Evolutionary conservation across 92 coral and sea anemone genomes (phyloP), one percentile per base, ranked within the genome.

Genomic region (Bergia sp.): DNA sequence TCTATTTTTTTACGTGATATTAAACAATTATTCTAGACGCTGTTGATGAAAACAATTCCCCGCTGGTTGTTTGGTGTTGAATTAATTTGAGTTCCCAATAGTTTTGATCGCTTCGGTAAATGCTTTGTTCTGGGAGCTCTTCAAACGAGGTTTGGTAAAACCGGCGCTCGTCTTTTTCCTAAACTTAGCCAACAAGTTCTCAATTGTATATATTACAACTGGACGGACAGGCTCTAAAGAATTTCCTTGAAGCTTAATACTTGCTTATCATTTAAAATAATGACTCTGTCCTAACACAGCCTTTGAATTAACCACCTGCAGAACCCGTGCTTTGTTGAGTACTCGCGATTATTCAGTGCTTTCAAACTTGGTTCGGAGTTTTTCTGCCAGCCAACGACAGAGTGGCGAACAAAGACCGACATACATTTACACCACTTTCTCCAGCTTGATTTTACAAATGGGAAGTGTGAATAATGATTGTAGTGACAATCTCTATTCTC

Each of bases 1-100:
- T 37, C 21, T 53, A 3, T 45, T 20, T 50, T 36, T 61, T 81
- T 64, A 16, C 44, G 49, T 61, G 57, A 82, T 20, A 73, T 1
- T 29, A 57, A 65, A 49, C 15, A 58, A 61, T 39, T 82, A 66
- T 64, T 20, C 21, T 61, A 37, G 73, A 82, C 53, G 86, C 86
- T 37, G 12, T 82, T 61, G 57, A 82, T 37, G 55, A 13, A 42
- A 66, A 40, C 29, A 64, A 11, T 21, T 41, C 40, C 86, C 75
- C 2, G 38, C 55, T 40, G 53, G 47, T 64, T 65, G 86, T 64
- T 64, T 64, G 39, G 37, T 42, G 29, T 61, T 61, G 21, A 16
- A 20, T 41, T 20, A 76, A 45, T 76, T 45, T 50, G 13, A 76
- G 53, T 16, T 38, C 2, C 80, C 47, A 76, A 5, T 41, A 45